phyloP scores from a whole-genome alignment of 2,888 invertebrate species.

The Cistogaster globosa region DNA sequence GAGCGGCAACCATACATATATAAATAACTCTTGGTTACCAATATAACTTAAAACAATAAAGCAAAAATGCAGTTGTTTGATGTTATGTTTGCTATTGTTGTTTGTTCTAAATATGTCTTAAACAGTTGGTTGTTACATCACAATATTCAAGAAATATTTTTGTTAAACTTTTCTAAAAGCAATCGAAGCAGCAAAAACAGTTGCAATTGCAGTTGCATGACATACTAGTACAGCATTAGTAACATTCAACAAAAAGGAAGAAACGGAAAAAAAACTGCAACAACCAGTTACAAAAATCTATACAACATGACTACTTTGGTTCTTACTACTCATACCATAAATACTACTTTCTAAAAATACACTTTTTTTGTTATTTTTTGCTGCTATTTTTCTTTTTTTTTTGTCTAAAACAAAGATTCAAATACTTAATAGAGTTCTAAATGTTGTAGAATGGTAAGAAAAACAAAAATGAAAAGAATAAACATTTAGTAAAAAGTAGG shows the following conservation, averaged over 20 bases:
- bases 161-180: slow-evolving; percentile 2
- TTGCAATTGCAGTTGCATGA: slow-evolving; percentile 53
- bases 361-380: slow-evolving; percentile 9
- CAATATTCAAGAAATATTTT: slow-evolving; percentile 16
- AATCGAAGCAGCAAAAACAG: slow-evolving; percentile 37
- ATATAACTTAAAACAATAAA: slow-evolving; percentile 49
- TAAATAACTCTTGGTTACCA: slow-evolving; percentile 17
- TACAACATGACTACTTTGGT: slow-evolving; percentile 53
- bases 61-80: slow-evolving; percentile 50
- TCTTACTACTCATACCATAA: slow-evolving; percentile 41
- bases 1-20: slow-evolving; percentile 45
- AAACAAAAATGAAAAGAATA: slow-evolving; percentile 24
- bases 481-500: slow-evolving; percentile 45
- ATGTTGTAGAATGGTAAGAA: slow-evolving; percentile 20
- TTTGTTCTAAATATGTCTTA: slow-evolving; percentile 71
- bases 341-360: slow-evolving; percentile 68
- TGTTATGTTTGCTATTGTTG: slow-evolving; percentile 49
- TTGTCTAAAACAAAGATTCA: slow-evolving; percentile 50
- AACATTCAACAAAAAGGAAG: slow-evolving; percentile 11
- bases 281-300: slow-evolving; percentile 48
- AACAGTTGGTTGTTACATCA: slow-evolving; percentile 64
- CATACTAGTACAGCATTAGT: slow-evolving; percentile 28
- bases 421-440: slow-evolving; percentile 69
- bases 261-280: slow-evolving; percentile 23
- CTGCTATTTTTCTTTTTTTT: not conserved